phyloP scores from a whole-genome alignment of 2,113 vertebrate species.

The Fulica atra region DNA sequence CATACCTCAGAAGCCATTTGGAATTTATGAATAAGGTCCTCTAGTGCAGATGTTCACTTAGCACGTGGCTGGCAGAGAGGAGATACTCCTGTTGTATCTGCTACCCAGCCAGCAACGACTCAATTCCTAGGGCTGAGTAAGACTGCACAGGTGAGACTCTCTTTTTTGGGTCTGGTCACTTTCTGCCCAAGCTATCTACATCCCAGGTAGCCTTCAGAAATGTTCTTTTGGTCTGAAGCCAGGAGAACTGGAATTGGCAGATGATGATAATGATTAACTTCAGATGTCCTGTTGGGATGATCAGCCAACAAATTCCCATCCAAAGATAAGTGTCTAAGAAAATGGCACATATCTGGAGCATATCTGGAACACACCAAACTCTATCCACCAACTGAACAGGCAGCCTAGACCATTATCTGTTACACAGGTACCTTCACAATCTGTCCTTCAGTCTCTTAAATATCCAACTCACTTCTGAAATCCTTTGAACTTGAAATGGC shows the following conservation, averaged over 20 bases:
- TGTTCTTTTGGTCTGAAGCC: neutral
- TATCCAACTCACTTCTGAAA: neutral
- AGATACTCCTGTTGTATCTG: neutral
- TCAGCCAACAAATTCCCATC: neutral
- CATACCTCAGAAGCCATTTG: neutral
- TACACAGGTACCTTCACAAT: neutral
- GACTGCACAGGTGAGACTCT: neutral
- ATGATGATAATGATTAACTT: neutral
- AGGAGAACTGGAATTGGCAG: neutral
- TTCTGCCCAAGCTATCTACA: neutral
- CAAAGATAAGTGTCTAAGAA: neutral
- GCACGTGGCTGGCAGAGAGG: rapidly evolving
- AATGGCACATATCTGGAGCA: neutral
- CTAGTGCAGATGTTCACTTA: neutral
- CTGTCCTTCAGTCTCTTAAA: neutral
- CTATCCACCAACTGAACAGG: neutral
- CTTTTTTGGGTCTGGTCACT: neutral
- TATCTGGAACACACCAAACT: neutral
- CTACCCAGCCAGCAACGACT: neutral
- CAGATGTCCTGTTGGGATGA: neutral
- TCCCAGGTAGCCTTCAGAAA: neutral
- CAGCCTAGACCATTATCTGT: neutral
- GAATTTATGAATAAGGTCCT: neutral
- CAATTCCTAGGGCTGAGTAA: neutral
- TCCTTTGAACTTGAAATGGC: neutral